Conservation (phyloP, 64 coral and sea anemone genomes). For the Montipora capricornis region DNA sequence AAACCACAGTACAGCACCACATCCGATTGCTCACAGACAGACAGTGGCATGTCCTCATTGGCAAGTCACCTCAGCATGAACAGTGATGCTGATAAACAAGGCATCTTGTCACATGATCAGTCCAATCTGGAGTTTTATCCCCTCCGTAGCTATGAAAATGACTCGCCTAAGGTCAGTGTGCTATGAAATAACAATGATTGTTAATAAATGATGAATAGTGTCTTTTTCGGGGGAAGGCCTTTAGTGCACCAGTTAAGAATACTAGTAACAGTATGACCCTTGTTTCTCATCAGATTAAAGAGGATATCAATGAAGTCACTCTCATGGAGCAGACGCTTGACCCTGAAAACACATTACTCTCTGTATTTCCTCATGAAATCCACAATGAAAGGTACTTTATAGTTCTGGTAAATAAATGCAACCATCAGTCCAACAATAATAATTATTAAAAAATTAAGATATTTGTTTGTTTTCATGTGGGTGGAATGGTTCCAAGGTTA, state of each 20-base stretch:
- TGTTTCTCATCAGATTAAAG: background rate
- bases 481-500: too few relatives aligned
- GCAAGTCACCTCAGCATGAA: slow-evolving; percentile 28
- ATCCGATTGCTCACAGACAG: slow-evolving; percentile 7
- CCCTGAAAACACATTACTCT: slow-evolving; percentile 16
- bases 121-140: slow-evolving; percentile 30
- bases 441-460: too few relatives aligned
- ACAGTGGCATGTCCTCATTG: slow-evolving; percentile 42
- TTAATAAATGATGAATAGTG: too few relatives aligned
- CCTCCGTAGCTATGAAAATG: background rate
- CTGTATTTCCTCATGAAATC: slow-evolving; percentile 16
- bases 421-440: too few relatives aligned
- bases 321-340: slow-evolving; percentile 27
- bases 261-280: too few relatives aligned
- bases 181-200: too few relatives aligned
- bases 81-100: slow-evolving; percentile 27
- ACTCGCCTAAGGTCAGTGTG: slow-evolving; percentile 7
- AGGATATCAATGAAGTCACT: slow-evolving; percentile 4
- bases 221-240: too few relatives aligned
- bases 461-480: too few relatives aligned
- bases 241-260: too few relatives aligned
- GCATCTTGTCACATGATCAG: slow-evolving; percentile 20
- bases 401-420: too few relatives aligned
- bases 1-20: background rate
- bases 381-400: background rate